Percentiles rank a stretch among this genome's conserved stretches.
These are phyloP conservation scores for Chloromyia formosa DNA, from an alignment of 2,888 invertebrate species.

Conservation along the genomic window DNA sequence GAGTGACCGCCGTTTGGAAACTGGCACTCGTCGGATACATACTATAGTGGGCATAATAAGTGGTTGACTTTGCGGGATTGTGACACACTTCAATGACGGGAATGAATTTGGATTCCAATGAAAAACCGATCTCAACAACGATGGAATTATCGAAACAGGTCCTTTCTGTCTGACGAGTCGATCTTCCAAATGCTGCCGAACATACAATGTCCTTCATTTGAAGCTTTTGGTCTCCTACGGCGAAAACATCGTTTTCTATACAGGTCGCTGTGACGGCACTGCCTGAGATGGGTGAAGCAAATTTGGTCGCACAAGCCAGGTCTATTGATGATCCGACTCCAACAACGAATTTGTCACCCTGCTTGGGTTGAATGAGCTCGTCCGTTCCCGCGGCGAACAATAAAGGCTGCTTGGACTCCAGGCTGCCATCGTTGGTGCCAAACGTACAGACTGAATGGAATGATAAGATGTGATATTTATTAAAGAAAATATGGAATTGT, in stretches of 20 bases:
- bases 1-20: not conserved
- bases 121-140: not conserved
- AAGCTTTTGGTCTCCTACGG: not conserved
- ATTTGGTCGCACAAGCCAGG: not conserved
- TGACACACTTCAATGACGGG: not conserved
- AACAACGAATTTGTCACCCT: not conserved
- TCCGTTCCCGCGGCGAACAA: not conserved
- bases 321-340: not conserved
- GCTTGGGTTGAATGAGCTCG: not conserved
- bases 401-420: not conserved
- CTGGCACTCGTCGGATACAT: not conserved
- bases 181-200: not conserved
- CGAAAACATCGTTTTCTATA: not conserved
- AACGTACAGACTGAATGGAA: not conserved
- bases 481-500: too few species aligned
- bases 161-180: not conserved
- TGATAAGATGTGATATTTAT: too few species aligned
- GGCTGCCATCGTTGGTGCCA: not conserved
- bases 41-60: constrained; percentile 3
- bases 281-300: not conserved
- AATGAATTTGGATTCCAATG: not conserved
- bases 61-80: not conserved
- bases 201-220: not conserved
- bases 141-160: not conserved
- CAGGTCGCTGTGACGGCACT: not conserved